These are phyloP conservation scores for Anser brachyrhynchus DNA, from an alignment of 2,113 vertebrate species.

Conservation along the genomic window DNA sequence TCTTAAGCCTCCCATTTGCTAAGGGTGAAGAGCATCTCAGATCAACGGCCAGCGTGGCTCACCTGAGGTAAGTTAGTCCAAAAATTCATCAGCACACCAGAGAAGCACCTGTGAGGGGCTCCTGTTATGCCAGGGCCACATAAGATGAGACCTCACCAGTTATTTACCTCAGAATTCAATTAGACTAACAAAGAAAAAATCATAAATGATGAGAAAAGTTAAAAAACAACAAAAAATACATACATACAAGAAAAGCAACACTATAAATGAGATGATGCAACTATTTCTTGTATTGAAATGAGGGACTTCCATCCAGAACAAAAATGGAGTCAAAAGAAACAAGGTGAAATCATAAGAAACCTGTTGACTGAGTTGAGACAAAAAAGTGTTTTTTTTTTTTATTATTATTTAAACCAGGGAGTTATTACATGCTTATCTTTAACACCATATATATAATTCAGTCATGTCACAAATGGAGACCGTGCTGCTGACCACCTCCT, in stretches of 20 bases:
- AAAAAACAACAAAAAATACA: not conserved
- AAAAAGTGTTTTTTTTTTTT: not conserved
- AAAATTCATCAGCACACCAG: not conserved
- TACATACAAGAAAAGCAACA: fast-evolving
- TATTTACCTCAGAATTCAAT: not conserved
- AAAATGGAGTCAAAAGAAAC: not conserved
- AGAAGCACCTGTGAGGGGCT: not conserved
- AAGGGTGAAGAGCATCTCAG: not conserved
- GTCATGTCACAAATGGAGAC: not conserved
- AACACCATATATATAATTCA: not conserved
- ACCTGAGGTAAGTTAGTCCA: not conserved
- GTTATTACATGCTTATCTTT: not conserved
- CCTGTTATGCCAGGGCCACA: not conserved
- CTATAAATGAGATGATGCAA: not conserved
- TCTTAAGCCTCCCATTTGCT: not conserved
- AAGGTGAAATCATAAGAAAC: not conserved
- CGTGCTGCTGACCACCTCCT: not conserved
- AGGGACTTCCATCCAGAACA: not conserved
- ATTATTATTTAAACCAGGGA: not conserved
- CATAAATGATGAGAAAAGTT: not conserved
- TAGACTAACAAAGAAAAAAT: not conserved
- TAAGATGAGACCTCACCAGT: not conserved
- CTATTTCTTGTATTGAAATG: not conserved
- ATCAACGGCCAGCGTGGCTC: not conserved
- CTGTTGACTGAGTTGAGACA: not conserved